phyloP scores from a whole-genome alignment of 2,797 vertebrate species.

The Anolis apletophallus region DNA sequence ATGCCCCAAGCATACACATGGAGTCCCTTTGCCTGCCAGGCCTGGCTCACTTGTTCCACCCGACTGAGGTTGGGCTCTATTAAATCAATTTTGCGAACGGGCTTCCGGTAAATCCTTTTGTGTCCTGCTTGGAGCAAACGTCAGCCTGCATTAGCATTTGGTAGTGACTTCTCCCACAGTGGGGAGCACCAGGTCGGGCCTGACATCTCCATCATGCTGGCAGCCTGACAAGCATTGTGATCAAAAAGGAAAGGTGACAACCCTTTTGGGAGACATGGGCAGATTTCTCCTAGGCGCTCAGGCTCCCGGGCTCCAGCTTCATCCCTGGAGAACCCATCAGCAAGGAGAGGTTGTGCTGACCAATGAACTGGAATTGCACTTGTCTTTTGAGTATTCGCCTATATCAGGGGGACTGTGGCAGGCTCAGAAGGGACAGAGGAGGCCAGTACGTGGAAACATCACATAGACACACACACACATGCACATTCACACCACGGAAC shows the following conservation, averaged over 20 bases:
- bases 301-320: slow-evolving; percentile 16
- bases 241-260: slow-evolving; percentile 44
- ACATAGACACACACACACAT: not conserved
- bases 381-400: slow-evolving; percentile 20
- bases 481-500: not conserved
- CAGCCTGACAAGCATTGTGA: slow-evolving; percentile 43
- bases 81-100: slow-evolving; percentile 57
- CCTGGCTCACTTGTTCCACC: not conserved
- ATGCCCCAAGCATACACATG: slow-evolving; percentile 24
- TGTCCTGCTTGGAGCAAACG: slow-evolving; percentile 57
- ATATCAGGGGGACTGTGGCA: slow-evolving; percentile 2
- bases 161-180: slow-evolving; percentile 63
- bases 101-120: slow-evolving; percentile 50
- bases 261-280: slow-evolving; percentile 12
- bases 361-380: slow-evolving; percentile 33
- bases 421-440: not conserved
- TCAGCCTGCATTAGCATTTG: slow-evolving; percentile 71
- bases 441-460: not conserved
- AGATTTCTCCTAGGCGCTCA: slow-evolving; percentile 8
- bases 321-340: slow-evolving; percentile 32
- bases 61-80: slow-evolving; percentile 29
- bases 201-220: slow-evolving; percentile 69
- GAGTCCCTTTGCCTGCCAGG: slow-evolving; percentile 26
- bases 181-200: slow-evolving; percentile 64
- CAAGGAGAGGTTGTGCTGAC: slow-evolving; percentile 3